phyloP scores from a whole-genome alignment of 2,888 invertebrate genomes.

The Allophyes oxyacanthae region DNA sequence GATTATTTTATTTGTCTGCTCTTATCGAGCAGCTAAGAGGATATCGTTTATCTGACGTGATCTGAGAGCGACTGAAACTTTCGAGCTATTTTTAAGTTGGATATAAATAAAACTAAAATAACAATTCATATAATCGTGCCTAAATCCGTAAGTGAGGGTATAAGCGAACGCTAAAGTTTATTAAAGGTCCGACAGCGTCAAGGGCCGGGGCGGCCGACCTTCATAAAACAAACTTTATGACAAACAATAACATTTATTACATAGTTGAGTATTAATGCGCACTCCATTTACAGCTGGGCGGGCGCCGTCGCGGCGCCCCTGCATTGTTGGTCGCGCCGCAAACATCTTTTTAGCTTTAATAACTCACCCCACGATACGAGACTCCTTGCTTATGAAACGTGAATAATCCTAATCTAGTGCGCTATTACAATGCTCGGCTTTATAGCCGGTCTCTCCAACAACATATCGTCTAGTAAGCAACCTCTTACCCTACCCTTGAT shows the following conservation, averaged over 20 bases:
- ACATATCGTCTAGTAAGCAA: conserved; percentile 3
- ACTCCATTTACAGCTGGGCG: conserved; percentile 81
- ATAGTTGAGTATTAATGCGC: conserved; percentile 85
- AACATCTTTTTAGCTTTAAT: conserved; percentile 67
- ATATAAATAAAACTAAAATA: conserved; percentile 57
- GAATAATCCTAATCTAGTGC: conserved; percentile 70
- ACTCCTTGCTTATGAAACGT: conserved; percentile 65
- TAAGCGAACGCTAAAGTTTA: conserved; percentile 78
- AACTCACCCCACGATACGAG: conserved; percentile 61
- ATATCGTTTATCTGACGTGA: conserved; percentile 61
- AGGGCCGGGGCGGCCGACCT: conserved; percentile 76
- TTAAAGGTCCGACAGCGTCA: conserved; percentile 76
- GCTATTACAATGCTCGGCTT: conserved; percentile 54
- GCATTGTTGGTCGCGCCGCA: conserved; percentile 71
- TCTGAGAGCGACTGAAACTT: conserved; percentile 53
- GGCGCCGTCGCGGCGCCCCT: conserved; percentile 74
- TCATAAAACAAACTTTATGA: conserved; percentile 87
- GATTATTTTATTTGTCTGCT: conserved; percentile 74
- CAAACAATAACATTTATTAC: conserved; percentile 88
- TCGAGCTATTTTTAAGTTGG: conserved; percentile 36
- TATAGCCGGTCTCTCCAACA: conserved; percentile 6
- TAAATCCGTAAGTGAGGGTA: conserved; percentile 69
- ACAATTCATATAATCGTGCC: conserved; percentile 66
- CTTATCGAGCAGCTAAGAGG: conserved; percentile 59
- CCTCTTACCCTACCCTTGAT: background rate